Percentiles rank a stretch among this genome's conserved stretches.
Conservation (phyloP, 2,113 vertebrate genomes). For the Plecturocebus donacophilus region DNA sequence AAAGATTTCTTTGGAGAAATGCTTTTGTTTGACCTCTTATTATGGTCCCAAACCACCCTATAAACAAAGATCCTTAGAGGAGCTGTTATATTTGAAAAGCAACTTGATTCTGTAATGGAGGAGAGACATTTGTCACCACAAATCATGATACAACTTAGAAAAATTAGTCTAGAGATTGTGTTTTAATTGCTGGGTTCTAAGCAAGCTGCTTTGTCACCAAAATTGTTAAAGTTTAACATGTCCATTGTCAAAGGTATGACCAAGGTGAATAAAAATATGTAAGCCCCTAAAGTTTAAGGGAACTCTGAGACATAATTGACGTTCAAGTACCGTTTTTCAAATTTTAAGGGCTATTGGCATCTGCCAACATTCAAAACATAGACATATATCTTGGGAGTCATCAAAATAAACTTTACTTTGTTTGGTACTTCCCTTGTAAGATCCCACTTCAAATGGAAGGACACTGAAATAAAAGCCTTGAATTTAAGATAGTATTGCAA, state of each 20-base stretch:
- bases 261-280: neutral
- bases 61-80: neutral
- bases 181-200: constrained; percentile 28
- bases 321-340: neutral
- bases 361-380: constrained; percentile 21
- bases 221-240: neutral
- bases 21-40: constrained; percentile 9
- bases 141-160: neutral
- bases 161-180: constrained; percentile 22
- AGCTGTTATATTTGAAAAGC: constrained; percentile 12
- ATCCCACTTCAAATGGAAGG: constrained; percentile 16
- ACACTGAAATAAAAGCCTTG: neutral
- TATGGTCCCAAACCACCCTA: neutral
- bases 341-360: neutral
- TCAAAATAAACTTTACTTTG: constrained; percentile 25
- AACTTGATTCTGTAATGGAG: constrained; percentile 15
- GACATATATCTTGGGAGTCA: neutral
- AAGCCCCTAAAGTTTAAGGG: neutral
- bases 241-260: neutral
- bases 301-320: neutral
- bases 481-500: neutral
- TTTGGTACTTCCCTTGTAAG: neutral
- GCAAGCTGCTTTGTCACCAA: constrained; percentile 38
- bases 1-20: constrained; percentile 54
- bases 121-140: neutral